Evolutionary conservation across 2,797 vertebrate genomes (phyloP), one percentile per base, ranked within the genome.

Genomic region (Gallinago solitaria): DNA sequence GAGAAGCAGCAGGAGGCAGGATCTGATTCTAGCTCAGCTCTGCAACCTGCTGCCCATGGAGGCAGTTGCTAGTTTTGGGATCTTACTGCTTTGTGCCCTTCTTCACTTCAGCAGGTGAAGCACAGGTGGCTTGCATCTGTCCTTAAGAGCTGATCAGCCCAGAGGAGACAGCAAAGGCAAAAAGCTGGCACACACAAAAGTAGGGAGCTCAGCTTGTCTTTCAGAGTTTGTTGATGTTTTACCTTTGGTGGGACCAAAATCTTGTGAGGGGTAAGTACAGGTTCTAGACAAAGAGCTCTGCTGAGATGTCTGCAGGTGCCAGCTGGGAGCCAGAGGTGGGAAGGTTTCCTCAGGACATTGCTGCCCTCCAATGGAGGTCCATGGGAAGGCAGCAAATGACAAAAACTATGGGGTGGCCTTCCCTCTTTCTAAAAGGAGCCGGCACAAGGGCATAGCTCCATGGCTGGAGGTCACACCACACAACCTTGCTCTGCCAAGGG

Each of bases 341-440:
- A 59, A 83, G n/a, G 25, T 32, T 94, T 94, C 77, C 33, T 77
- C 17, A 27, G 68, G 68, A n/a, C 23, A 48, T 25, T 93, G 71
- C 90, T 95, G 96, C 95, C 95, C 90, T 95, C 94, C 65, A 13
- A 23, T 51, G 83, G 93, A 89, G 15, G 23, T 83, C 50, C 37
- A 24, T 7, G 82, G 25, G 47, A 96, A 94, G 74, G 68, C 89
- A 88, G 77, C 11, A 67, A 82, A 78, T 12, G 39, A 33, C 30
- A 37, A n/a, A 53, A 43, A 50, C 33, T 48, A 47, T 1, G 12
- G 33, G 57, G 39, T 7, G 43, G 32, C 59, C 24, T 83, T 65
- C 9, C 4, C 32, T 8, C 37, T 51, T 43, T 15, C n/a, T 71
- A 59, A 30, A 54, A 90, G 56, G 32, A 90, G 20, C 47, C 7